Evolutionary conservation across 1,140 invertebrate genomes (phyloP).

Genomic region (Neocloeon triangulifer): DNA sequence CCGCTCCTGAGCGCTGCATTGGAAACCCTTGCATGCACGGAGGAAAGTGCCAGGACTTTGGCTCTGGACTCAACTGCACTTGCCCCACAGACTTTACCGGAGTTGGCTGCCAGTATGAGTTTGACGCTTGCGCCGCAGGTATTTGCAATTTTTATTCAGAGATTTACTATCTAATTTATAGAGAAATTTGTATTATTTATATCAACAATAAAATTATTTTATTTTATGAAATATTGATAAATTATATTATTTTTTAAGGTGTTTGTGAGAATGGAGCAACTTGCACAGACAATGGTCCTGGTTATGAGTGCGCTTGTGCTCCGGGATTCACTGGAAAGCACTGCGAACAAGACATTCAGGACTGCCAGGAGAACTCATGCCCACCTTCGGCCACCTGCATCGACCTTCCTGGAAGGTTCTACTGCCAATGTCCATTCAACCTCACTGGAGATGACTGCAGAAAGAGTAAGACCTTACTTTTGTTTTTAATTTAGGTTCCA

Average conservation of each 20-base stretch:
- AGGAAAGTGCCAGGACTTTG: conserved; percentile 82
- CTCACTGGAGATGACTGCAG: conserved; percentile 88
- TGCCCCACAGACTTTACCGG: conserved; percentile 68
- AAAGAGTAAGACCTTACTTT: too few relatives aligned
- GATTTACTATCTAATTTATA: too few relatives aligned
- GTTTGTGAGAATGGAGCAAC: conserved; percentile 85
- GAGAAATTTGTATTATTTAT: too few relatives aligned
- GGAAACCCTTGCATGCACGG: conserved; percentile 91
- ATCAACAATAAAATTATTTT: too few relatives aligned
- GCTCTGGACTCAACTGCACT: conserved; percentile 81
- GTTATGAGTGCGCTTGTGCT: conserved; percentile 68
- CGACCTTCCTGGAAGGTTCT: conserved; percentile 77
- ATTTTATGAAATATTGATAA: too few relatives aligned
- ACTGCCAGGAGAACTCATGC: conserved; percentile 85
- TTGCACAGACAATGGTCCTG: conserved; percentile 61
- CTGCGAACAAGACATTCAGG: conserved; percentile 79
- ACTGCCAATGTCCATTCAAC: conserved; percentile 91
- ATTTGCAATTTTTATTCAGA: too few relatives aligned
- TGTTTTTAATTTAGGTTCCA: conserved; percentile 11
- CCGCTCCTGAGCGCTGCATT: conserved; percentile 83
- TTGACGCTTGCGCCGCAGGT: conserved; percentile 68
- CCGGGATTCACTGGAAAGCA: conserved; percentile 62
- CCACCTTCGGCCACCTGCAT: conserved; percentile 84
- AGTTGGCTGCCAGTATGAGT: conserved; percentile 82
- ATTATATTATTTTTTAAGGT: too few relatives aligned